Base-by-base conservation (phyloP, 2,888 invertebrate genomes). In the Pocota personata region DNA sequence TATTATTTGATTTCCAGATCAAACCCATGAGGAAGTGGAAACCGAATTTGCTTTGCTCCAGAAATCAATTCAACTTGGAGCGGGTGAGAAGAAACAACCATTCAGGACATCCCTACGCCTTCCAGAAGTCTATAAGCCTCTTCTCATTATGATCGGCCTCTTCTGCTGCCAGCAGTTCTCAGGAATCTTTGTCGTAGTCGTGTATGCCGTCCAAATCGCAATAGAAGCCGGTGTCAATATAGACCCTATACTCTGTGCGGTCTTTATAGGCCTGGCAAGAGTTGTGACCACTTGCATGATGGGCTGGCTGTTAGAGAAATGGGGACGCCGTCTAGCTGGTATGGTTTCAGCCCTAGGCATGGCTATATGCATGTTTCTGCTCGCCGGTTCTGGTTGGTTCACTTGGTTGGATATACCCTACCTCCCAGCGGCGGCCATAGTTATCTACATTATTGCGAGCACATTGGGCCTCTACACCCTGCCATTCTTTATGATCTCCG, bases 401-500 rank as follows among this genome's bases (percentile, higher is more conserved):
- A 71, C 89, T 2, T 80, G 82, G 60, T 69, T 92, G 1, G 30
- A 27, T 2, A 82, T 92, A 3, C 90, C 91, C 0, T 91, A 90
- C 69, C 76, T 92, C 6, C 90, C 92, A 2, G 91, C 91, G 1
- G 78, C 88, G 1, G 88, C 90, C 4, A 90, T 92, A 43, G 88
- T 92, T 2, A 75, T 90, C 7, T 92, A 88, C 89, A 93, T 87
- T 93, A 94, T 90, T 89, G 95, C 64, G 90, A 95, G 90, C 89
- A 92, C 92, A 0, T 21, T 92, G 12, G 92, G 96, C 0, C 88
- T 92, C 1, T 92, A 95, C 10, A 95, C 96, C 0, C 89, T 96
- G 62, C 96, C 96, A 0, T 96, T 96, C 95, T 94, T 95, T 32
- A 94, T 96, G 94, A 95, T 95, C 87, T 96, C 96, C 0, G 96